These are phyloP conservation scores for Zaprionus lineosus DNA, from an alignment of 2,888 invertebrate species.

Conservation along the genomic window DNA sequence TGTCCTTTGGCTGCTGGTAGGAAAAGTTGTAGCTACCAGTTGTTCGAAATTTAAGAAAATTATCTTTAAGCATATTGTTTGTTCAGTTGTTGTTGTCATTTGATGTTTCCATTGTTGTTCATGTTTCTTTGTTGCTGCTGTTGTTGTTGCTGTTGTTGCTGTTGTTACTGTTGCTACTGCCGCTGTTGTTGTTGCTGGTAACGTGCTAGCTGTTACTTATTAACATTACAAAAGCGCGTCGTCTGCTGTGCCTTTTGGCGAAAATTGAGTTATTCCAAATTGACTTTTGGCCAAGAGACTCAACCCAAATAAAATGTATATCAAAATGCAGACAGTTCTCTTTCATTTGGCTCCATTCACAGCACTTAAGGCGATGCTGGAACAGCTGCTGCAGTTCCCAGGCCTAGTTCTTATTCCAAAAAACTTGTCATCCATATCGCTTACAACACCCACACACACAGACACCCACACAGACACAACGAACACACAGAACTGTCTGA, in stretches of 20 bases:
- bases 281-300: conserved; percentile 55
- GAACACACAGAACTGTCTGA: conserved; percentile 34
- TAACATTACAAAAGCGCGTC: conserved; percentile 74
- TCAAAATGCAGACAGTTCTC: conserved; percentile 62
- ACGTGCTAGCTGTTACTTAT: conserved; percentile 51
- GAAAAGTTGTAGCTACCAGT: conserved; percentile 36
- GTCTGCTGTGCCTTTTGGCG: conserved; percentile 59
- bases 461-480: background rate
- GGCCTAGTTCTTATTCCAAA: conserved; percentile 50
- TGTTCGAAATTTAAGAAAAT: conserved; percentile 65
- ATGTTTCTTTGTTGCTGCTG: conserved; percentile 22
- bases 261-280: conserved; percentile 70
- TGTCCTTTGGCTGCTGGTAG: conserved; percentile 40
- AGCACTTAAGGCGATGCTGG: conserved; percentile 58
- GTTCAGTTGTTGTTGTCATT: conserved; percentile 21
- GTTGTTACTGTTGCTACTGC: conserved; percentile 12
- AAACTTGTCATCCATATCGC: conserved; percentile 40
- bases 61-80: conserved; percentile 60
- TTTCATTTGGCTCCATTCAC: conserved; percentile 34
- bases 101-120: conserved; percentile 21
- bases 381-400: conserved; percentile 65
- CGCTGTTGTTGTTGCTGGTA: conserved; percentile 29
- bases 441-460: conserved; percentile 34
- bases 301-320: conserved; percentile 30
- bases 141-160: conserved; percentile 25